Conservation (phyloP, 2,888 invertebrate species). For the Archips crataeganus region DNA sequence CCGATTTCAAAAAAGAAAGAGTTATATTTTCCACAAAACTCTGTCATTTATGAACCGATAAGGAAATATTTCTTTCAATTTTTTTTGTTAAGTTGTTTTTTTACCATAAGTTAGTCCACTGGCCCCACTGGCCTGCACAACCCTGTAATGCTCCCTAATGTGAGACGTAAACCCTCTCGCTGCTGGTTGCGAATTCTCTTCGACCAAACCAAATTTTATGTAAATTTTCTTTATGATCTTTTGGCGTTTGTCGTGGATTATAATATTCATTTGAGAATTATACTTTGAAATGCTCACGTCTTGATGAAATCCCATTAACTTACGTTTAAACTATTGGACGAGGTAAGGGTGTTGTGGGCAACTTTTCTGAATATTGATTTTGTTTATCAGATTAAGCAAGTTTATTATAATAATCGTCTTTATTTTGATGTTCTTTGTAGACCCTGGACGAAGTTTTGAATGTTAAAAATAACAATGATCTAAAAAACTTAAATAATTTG, state of each 20-base stretch:
- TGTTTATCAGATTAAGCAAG: too few species aligned
- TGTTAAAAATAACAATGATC: too few species aligned
- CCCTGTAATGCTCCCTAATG: slow-evolving; percentile 74
- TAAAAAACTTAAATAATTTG: too few species aligned
- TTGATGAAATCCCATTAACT: slow-evolving; percentile 33
- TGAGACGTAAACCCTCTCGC: slow-evolving; percentile 63
- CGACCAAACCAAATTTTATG: slow-evolving; percentile 72
- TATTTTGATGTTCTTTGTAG: too few species aligned
- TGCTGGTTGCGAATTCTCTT: slow-evolving; percentile 63
- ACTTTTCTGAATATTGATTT: too few species aligned
- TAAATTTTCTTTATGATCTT: slow-evolving; percentile 73
- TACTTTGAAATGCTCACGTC: slow-evolving; percentile 51
- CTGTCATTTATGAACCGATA: too few species aligned
- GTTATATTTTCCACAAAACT: too few species aligned
- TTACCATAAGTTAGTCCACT: neutral
- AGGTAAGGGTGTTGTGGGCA: neutral
- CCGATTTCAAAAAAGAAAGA: too few species aligned
- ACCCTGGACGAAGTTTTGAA: too few species aligned
- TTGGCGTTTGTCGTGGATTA: slow-evolving; percentile 69
- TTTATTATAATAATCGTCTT: too few species aligned
- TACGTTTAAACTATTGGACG: slow-evolving; percentile 5
- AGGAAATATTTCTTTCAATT: too few species aligned
- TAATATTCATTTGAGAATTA: slow-evolving; percentile 58
- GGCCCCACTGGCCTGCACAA: neutral
- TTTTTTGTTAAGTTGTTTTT: too few species aligned